These are phyloP conservation scores for Drosophila antonietae DNA, from an alignment of 2,888 invertebrate species.

Conservation along the genomic window DNA sequence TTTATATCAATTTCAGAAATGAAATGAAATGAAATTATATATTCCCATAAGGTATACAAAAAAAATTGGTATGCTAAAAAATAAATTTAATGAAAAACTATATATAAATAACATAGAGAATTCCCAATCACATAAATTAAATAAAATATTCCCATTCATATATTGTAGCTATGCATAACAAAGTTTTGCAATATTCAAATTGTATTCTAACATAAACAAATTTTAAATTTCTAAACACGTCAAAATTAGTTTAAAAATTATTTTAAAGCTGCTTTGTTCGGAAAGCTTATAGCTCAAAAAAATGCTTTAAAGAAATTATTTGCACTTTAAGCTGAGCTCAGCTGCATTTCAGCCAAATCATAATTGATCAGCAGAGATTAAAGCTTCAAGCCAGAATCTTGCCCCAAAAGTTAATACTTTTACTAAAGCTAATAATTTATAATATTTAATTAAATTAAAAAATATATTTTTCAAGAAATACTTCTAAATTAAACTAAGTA, in stretches of 20 bases:
- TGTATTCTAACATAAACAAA: not conserved
- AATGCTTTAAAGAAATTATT: not conserved
- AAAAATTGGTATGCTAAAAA: too few species aligned
- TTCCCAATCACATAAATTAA: too few species aligned
- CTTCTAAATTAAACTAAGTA: not conserved
- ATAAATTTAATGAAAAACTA: too few species aligned
- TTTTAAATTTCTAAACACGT: not conserved
- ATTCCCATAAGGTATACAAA: too few species aligned
- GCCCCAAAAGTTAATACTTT: too few species aligned
- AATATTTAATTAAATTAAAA: not conserved
- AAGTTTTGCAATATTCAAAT: not conserved
- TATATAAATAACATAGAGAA: too few species aligned
- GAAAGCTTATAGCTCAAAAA: too few species aligned
- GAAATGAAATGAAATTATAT: too few species aligned
- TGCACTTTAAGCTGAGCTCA: not conserved
- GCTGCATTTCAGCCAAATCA: not conserved
- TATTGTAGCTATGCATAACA: not conserved
- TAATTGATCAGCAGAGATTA: not conserved
- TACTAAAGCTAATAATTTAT: too few species aligned
- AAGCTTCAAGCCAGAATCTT: not conserved
- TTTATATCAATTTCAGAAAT: too few species aligned
- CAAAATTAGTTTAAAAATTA: not conserved
- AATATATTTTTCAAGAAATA: too few species aligned
- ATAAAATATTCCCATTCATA: too few species aligned
- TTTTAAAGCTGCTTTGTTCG: not conserved